Evolutionary conservation across 2,113 vertebrate species (phyloP).

Genomic region (Pygoscelis antarcticus): DNA sequence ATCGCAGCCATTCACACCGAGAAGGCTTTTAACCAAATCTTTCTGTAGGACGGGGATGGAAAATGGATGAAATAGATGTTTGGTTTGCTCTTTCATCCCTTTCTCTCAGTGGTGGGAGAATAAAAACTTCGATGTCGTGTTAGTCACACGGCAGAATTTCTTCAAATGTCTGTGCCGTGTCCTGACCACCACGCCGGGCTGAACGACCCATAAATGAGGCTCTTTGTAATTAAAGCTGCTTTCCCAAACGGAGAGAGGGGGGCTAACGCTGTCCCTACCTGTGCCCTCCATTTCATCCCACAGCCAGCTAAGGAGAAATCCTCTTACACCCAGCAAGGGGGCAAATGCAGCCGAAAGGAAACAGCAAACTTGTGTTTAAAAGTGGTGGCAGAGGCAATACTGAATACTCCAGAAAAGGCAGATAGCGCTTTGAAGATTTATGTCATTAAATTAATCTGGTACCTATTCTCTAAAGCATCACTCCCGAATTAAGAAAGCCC

Average conservation of each 20-base stretch:
- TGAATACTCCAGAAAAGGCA: neutral
- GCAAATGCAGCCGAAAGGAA: neutral
- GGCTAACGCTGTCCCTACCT: neutral
- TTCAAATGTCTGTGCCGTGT: neutral
- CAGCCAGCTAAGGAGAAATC: neutral
- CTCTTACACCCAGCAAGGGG: neutral
- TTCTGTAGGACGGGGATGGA: neutral
- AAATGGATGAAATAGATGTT: neutral
- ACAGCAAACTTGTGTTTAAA: neutral
- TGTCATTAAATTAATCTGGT: neutral
- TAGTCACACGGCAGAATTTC: neutral
- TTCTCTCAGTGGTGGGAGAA: accelerated
- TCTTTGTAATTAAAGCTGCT: neutral
- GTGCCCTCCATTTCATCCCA: neutral
- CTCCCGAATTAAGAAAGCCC: neutral
- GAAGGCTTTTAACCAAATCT: constrained; percentile 9
- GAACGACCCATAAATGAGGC: neutral
- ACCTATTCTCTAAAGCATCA: neutral
- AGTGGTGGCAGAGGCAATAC: neutral
- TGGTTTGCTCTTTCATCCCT: neutral
- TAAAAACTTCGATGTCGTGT: neutral
- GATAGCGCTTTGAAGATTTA: neutral
- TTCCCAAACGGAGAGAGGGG: neutral
- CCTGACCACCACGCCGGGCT: neutral
- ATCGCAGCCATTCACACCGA: neutral